These are phyloP conservation scores for Drosophila infuscata DNA, from an alignment of 2,888 invertebrate genomes.

Conservation along the genomic window DNA sequence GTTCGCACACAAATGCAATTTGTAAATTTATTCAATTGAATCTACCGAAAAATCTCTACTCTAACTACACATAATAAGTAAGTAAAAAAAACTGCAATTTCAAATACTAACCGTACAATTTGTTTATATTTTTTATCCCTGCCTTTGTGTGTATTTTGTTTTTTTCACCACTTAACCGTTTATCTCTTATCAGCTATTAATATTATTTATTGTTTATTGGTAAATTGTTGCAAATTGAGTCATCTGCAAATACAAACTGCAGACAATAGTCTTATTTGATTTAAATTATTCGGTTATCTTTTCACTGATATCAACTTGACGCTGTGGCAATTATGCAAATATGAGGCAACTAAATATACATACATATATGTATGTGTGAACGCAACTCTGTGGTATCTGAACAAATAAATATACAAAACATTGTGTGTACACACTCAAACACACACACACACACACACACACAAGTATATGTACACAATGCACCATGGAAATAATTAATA, in stretches of 20 bases:
- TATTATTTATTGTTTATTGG: conserved; percentile 25
- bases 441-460: background rate
- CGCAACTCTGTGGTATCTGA: background rate
- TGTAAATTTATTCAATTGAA: conserved; percentile 50
- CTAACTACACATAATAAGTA: conserved; percentile 28
- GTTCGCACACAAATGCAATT: conserved; percentile 59
- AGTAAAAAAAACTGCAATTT: conserved; percentile 22
- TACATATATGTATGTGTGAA: background rate
- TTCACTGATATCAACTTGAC: conserved; percentile 12
- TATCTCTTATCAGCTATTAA: conserved; percentile 14
- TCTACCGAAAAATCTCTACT: conserved; percentile 20
- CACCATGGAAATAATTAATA: conserved; percentile 2
- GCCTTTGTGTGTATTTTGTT: background rate
- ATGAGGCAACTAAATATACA: conserved; percentile 14
- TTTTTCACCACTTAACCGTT: background rate
- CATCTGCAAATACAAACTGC: conserved; percentile 11
- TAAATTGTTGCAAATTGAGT: conserved; percentile 53
- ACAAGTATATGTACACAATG: background rate
- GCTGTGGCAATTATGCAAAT: conserved; percentile 51
- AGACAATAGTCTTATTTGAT: conserved; percentile 33
- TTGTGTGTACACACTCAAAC: background rate
- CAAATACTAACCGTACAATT: background rate
- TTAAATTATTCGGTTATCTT: conserved; percentile 33
- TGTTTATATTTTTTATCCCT: conserved; percentile 20
- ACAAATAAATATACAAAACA: conserved; percentile 17